A percentile compares a stretch with the other conserved stretches of the same genome.
phyloP scores from a whole-genome alignment of 2,797 vertebrate species.

The Geotrypetes seraphini region DNA sequence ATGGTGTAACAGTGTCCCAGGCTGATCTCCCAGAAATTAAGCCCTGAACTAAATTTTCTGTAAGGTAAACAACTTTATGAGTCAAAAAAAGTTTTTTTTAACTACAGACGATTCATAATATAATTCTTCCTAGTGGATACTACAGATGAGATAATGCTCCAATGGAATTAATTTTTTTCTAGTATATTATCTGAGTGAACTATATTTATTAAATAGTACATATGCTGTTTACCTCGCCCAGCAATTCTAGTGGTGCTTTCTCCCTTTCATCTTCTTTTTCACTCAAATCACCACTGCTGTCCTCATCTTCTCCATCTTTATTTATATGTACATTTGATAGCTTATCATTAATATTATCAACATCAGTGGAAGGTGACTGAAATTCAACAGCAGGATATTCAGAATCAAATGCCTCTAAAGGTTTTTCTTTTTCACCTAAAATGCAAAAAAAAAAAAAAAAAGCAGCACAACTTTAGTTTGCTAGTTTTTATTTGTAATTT shows the following conservation, averaged over 20 bases:
- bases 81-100: too few relatives aligned
- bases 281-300: slow-evolving; percentile 10
- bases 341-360: slow-evolving; percentile 1
- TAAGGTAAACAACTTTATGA: too few relatives aligned
- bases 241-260: slow-evolving; percentile 35
- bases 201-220: background rate
- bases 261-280: background rate
- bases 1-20: too few relatives aligned
- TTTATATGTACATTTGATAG: slow-evolving; percentile 3
- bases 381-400: background rate
- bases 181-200: background rate
- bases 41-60: too few relatives aligned
- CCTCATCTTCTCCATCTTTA: slow-evolving; percentile 6
- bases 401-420: slow-evolving; percentile 3
- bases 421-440: slow-evolving; percentile 20
- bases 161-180: background rate
- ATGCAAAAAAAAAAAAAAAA: slow-evolving; percentile 4
- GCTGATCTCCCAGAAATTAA: too few relatives aligned
- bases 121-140: too few relatives aligned
- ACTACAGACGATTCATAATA: too few relatives aligned
- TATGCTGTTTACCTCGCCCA: slow-evolving; percentile 37
- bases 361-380: background rate
- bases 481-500: too few relatives aligned
- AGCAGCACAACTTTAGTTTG: slow-evolving; percentile 3
- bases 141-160: too few relatives aligned